phyloP scores from a whole-genome alignment of 2,888 invertebrate genomes.

The Agrotis clavis region DNA sequence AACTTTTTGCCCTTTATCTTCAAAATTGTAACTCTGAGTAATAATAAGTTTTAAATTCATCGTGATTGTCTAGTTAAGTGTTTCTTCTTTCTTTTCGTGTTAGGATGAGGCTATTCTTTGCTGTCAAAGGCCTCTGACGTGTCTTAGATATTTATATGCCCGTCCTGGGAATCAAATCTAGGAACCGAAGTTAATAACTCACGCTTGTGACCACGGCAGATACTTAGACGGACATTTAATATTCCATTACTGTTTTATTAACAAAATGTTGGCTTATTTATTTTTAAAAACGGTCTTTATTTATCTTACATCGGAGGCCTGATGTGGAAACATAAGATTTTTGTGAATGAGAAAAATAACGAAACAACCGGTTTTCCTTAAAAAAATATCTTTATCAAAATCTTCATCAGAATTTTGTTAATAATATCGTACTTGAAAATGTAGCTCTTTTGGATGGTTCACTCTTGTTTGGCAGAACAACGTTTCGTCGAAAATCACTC shows the following conservation, averaged over 20 bases:
- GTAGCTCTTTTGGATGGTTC: no score
- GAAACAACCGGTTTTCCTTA: not conserved
- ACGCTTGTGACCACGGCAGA: no score
- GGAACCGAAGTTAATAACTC: not conserved
- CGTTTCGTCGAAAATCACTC: no score
- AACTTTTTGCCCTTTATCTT: not conserved
- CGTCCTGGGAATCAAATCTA: not conserved
- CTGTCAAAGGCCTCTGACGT: no score
- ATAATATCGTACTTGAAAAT: no score
- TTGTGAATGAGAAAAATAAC: not conserved
- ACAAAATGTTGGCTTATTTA: conserved; percentile 11
- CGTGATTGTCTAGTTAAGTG: not conserved
- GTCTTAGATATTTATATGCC: no score
- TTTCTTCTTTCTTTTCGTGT: not conserved
- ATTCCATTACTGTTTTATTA: conserved; percentile 7
- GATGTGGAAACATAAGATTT: conserved; percentile 6
- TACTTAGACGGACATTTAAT: conserved; percentile 14
- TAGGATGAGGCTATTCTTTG: no score
- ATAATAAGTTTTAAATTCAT: not conserved
- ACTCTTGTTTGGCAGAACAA: no score
- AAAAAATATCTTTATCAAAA: conserved; percentile 7
- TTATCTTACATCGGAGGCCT: not conserved
- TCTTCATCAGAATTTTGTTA: conserved; percentile 1
- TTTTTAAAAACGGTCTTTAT: not conserved
- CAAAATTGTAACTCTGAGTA: not conserved